Percentiles rank a stretch among this genome's conserved stretches.
Conservation (phyloP, 2,888 invertebrate genomes). For the Phyto melanocephala region DNA sequence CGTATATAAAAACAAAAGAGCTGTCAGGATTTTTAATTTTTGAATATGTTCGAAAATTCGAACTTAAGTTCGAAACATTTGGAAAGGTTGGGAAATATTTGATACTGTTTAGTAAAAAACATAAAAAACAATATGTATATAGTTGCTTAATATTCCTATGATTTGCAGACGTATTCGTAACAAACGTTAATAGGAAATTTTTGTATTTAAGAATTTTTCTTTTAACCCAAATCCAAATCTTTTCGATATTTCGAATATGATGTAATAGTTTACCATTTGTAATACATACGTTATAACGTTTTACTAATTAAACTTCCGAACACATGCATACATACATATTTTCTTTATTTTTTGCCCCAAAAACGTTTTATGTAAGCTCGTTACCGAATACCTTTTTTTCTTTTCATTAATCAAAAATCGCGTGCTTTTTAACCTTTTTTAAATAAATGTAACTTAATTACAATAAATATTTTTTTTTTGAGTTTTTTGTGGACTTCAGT, state of each 20-base stretch:
- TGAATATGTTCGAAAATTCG: not conserved
- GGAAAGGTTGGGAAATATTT: not conserved
- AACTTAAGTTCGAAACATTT: not conserved
- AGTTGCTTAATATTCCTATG: no score
- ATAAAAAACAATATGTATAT: no score
- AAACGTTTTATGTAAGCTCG: not conserved
- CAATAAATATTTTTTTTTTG: not conserved
- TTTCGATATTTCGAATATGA: no score
- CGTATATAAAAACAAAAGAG: no score
- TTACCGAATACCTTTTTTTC: constrained; percentile 40
- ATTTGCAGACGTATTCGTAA: no score
- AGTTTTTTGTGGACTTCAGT: not conserved
- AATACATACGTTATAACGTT: not conserved
- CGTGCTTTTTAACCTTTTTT: constrained; percentile 52
- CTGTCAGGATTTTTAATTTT: not conserved
- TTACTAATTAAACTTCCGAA: not conserved
- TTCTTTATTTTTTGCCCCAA: not conserved
- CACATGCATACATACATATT: not conserved
- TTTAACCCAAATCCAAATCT: no score
- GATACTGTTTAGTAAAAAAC: no score
- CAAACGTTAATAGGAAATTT: no score
- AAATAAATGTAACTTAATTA: constrained; percentile 21
- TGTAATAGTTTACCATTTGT: no score
- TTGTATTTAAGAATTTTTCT: no score
- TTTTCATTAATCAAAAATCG: constrained; percentile 35